Evolutionary conservation across 2,797 vertebrate genomes (phyloP), one percentile per base, ranked within the genome.

Genomic region (Cynodonichthys magdalenae): DNA sequence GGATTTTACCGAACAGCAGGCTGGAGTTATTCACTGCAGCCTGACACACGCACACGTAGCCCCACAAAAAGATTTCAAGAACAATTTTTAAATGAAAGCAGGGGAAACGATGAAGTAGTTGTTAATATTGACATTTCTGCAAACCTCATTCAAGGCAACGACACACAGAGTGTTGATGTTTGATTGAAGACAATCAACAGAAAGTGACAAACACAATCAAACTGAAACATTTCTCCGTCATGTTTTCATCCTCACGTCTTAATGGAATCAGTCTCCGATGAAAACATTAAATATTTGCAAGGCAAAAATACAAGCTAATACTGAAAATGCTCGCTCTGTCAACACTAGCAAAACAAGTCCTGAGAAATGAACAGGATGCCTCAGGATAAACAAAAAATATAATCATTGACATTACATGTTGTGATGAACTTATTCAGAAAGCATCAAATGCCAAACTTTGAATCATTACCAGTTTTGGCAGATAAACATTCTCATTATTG

Each of bases 401-500:
- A 66, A 62, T 34, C 19, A 9, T 54, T 73, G 58, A 72, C 74
- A 72, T 71, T 47, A 66, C 6, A 36, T 66, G 58, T 67, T 62
- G 66, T 12, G 8, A 60, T 56, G 17, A 64, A 44, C 48, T 83
- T 54, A 60, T 79, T 74, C 69, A 27, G 77, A 71, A 85, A 68
- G 63, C 41, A 42, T 69, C 62, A 64, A 60, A 54, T 56, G 64
- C 24, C 59, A 63, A 77, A 71, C 63, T 58, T 48, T 84, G 79
- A 86, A 79, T 85, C 79, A 80, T 69, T 63, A 66, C 50, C 66
- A 72, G 71, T 64, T 82, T 87, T 85, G 86, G 75, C 74, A 83
- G 73, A 90, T 80, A 66, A 80, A 75, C 45, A 59, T 20, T 53
- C 51, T 60, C 58, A 55, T 80, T 76, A 54, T 66, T 54, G 53